Evolutionary conservation across 2,797 vertebrate species (phyloP), one percentile per base, ranked within the genome.

Genomic region (Rhinella marina): DNA sequence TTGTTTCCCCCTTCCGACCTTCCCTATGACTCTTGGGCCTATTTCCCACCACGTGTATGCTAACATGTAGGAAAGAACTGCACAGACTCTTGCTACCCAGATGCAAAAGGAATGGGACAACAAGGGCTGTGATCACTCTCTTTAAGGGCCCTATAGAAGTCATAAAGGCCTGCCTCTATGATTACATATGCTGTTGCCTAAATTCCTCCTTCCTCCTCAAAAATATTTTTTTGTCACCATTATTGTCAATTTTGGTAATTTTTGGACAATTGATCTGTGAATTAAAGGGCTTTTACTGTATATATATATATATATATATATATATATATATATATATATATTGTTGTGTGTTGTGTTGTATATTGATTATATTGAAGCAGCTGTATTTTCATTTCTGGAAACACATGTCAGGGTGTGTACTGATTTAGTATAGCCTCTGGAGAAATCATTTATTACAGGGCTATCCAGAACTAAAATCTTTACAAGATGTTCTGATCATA

Each of bases 401-500:
- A 86, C 84, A 89, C 50, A 89, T 82, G 88, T 84, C 70, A 82
- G 88, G 88, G 88, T 78, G 84, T 89, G 84, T 61, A 56, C 54
- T 82, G 88, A 82, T 88, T 82, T 25, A 75, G 11, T 77, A 7
- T 52, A 61, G 48, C 50, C 88, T 66, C 88, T 56, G 21, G 79
- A 89, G 80, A 78, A 86, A 76, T 81, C 4, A 80, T 66, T 76
- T 64, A 64, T 61, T 85, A 54, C 78, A 66, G 14, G 27, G 27
- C 32, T 82, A 81, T 86, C 61, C 80, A 82, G n/a, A 76, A 56
- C 25, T 75, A 41, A 81, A 81, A 75, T 85, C 7, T 85, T 84
- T 61, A 80, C 81, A 79, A 88, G 85, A 81, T 87, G 78, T 87
- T 81, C 66, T 81, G 54, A 73, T 81, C 48, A 86, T 68, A 54